Base-by-base conservation (phyloP, 2,113 vertebrate genomes). In the Phyllostomus discolor region DNA sequence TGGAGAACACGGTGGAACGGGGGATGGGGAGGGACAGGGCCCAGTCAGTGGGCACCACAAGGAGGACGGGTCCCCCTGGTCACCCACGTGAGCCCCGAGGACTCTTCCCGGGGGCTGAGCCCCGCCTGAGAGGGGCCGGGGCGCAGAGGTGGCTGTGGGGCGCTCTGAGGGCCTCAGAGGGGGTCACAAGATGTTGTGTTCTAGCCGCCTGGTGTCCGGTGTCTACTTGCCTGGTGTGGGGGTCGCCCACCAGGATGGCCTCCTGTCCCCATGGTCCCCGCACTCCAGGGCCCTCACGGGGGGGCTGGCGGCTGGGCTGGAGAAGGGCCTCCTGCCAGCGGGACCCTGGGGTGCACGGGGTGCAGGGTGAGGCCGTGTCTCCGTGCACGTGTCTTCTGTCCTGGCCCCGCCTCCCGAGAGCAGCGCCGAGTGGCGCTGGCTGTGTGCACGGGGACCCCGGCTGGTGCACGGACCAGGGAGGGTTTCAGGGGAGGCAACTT, bases 131-230 rank as follows among this genome's bases (percentile, higher is more conserved):
- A 11, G 8, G 4, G 52, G 28, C 14, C 38, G 19, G 73, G 14
- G 7, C 22, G 81, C 59, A 35, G n/a, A 64, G 41, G 28, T 2
- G 11, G 35, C 35, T 22, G 10, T 1, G 0, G 8, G 35, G 16
- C 35, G 82, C 64, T 66, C 46, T 19, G 2, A 66, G 31, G 17
- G 7, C 33, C 14, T 2, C 62, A 24, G 48, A 31, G 22, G 28
- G 7, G 48, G 28, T 22, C 24, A 3, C 82, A 11, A 66, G 46
- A 50, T 0, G 0, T 10, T 15, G 80, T 26, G 26, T 35, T 52
- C 64, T n/a, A 1, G 1, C 9, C 0, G 2, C 54, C 35, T 17
- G 15, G 78, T 0, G 10, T 24, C 35, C 2, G 4, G 50, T 28
- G 52, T 38, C 48, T 35, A 11, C 17, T 35, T 2, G 24, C 48